Evolutionary conservation across 1,140 invertebrate genomes (phyloP), one percentile per base, ranked within the genome.

Genomic region (Trichomalopsis sarcophagae): DNA sequence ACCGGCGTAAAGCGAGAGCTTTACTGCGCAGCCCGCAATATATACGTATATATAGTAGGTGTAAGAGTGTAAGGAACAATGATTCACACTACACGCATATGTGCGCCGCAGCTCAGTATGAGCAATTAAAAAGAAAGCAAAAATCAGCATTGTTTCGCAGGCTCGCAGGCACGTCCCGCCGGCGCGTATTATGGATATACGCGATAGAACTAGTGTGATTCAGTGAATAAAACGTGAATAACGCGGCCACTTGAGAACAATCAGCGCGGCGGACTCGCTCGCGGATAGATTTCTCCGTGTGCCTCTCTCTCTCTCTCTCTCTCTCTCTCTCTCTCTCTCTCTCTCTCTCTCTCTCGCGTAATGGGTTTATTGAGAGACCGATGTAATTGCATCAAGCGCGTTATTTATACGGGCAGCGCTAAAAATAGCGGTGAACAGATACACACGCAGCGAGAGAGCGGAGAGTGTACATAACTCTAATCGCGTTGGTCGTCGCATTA

Each of bases 161-260:
- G 55, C 55, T 21, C 21, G 55, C 6, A 62, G 17, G 11, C 47
- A 44, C 40, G 40, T 44, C 10, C 40, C 10, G 7, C 40, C 1
- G 40, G 0, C 10, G 40, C 7, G 40, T 44, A 44, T 50, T 17
- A 50, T 50, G 47, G 9, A 4, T 17, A 14, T 62, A 62, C 55
- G 55, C 55, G 55, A 62, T 62, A 62, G 55, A 62, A 62, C 55
- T 62, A n/a, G 55, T 62, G 21, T 62, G 55, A 62, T 62, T 62
- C 17, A 62, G 55, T 62, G 55, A 62, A 62, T 62, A 50, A 14
- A 62, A n/a, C 14, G 55, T 3, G 21, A n/a, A n/a, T n/a, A n/a
- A 21, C 55, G 55, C 55, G 55, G 21, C 55, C 55, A 62, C 55
- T 62, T 62, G 55, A 62, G 55, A 62, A 62, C 55, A 62, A 62